Conservation (phyloP, 2,888 invertebrate genomes). For the Drosophila diplacantha region DNA sequence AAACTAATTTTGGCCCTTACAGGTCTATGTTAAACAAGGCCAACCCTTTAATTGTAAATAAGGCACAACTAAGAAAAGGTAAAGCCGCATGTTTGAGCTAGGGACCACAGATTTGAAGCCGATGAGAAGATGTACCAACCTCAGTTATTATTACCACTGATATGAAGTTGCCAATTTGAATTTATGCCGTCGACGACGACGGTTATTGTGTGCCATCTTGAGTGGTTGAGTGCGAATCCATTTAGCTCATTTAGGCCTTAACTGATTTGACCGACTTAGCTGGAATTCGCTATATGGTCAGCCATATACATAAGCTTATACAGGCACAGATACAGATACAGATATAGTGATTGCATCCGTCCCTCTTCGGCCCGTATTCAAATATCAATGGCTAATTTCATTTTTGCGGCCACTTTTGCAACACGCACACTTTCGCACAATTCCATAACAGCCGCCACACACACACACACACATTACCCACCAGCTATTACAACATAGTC, state of each 20-base stretch:
- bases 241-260: conserved; percentile 21
- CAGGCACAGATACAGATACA: not conserved
- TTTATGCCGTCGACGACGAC: conserved; percentile 7
- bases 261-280: conserved; percentile 38
- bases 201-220: conserved; percentile 19
- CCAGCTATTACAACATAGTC: conserved; percentile 45
- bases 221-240: conserved; percentile 26
- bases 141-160: not conserved
- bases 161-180: conserved; percentile 3
- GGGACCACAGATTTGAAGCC: not conserved
- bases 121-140: not conserved
- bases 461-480: conserved; percentile 10
- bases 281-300: conserved; percentile 29
- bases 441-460: conserved; percentile 24
- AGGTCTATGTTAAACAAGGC: not conserved
- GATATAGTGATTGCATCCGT: conserved; percentile 11
- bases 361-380: conserved; percentile 35
- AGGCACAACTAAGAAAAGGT: not conserved
- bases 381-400: conserved; percentile 45
- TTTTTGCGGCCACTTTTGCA: conserved; percentile 64
- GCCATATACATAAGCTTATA: not conserved
- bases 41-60: not conserved
- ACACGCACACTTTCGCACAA: conserved; percentile 51
- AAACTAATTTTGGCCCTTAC: not conserved
- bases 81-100: not conserved